Percentiles rank a stretch among this genome's conserved stretches.
Evolutionary conservation across 2,888 invertebrate species (phyloP).

Genomic region (Sisyra nigra): DNA sequence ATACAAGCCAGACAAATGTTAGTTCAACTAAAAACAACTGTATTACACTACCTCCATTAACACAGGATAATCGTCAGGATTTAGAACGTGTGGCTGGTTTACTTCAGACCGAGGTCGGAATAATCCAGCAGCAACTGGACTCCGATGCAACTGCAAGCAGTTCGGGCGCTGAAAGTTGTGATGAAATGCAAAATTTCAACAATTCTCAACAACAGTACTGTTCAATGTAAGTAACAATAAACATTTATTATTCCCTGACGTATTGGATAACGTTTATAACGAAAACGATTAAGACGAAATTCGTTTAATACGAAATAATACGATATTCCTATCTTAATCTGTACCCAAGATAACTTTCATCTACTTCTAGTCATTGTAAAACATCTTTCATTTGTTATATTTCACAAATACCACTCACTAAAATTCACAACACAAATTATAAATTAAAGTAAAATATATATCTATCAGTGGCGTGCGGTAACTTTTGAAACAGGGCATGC

Average conservation of each 20-base stretch:
- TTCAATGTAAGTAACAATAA: slow-evolving; percentile 58
- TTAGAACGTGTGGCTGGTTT: slow-evolving; percentile 57
- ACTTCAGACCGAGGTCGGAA: slow-evolving; percentile 51
- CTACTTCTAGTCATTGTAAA: too few species aligned
- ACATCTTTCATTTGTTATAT: too few species aligned
- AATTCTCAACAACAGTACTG: slow-evolving; percentile 60
- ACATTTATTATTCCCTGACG: too few species aligned
- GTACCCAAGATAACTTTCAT: too few species aligned
- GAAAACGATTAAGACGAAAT: too few species aligned
- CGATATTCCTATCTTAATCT: too few species aligned
- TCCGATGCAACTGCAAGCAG: slow-evolving; percentile 90
- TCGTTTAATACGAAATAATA: too few species aligned
- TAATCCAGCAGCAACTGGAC: slow-evolving; percentile 64
- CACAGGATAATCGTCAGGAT: slow-evolving; percentile 32
- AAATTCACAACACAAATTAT: too few species aligned
- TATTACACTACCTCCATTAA: slow-evolving; percentile 27
- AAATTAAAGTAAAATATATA: too few species aligned
- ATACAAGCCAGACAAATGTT: slow-evolving; percentile 17
- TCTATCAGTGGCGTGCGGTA: too few species aligned
- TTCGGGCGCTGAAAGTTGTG: slow-evolving; percentile 87
- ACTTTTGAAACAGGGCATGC: too few species aligned
- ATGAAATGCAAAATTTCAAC: slow-evolving; percentile 68
- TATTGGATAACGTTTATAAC: neutral
- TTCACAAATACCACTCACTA: too few species aligned
- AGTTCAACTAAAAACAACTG: neutral